These are phyloP conservation scores for Lepus europaeus DNA, from an alignment of 2,113 vertebrate genomes.

Conservation along the genomic window DNA sequence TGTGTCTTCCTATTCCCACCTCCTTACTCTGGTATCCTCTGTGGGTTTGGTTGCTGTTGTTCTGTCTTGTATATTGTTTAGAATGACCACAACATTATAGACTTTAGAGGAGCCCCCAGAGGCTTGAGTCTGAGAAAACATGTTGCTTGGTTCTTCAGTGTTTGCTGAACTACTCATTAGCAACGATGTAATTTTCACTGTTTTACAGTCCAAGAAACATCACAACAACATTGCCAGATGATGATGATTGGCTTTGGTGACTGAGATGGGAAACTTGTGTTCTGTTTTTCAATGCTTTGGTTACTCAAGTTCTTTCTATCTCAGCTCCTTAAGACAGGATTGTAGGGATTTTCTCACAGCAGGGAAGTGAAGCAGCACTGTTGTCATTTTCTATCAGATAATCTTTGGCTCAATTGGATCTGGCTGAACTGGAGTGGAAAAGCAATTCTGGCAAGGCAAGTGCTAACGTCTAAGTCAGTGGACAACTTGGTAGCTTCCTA, in stretches of 20 bases:
- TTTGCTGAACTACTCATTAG: conserved; percentile 35
- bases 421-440: background rate
- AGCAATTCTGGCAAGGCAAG: background rate
- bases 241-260: background rate
- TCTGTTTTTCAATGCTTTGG: background rate
- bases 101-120: background rate
- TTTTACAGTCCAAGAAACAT: background rate
- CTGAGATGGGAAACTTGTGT: background rate
- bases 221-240: background rate
- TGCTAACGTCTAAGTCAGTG: background rate
- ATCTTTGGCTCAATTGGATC: background rate
- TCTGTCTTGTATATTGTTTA: background rate
- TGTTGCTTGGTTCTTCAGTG: conserved; percentile 11
- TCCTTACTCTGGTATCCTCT: background rate
- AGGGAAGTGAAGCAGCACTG: background rate
- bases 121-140: background rate
- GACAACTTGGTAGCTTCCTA: background rate
- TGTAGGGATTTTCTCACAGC: background rate
- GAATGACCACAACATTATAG: conserved; percentile 3
- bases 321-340: background rate
- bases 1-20: background rate
- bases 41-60: background rate
- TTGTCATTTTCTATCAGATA: background rate
- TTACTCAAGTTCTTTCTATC: background rate
- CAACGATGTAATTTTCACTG: conserved; percentile 39